Conservation (phyloP, 2,113 vertebrate species). For the Apodemus speciosus region DNA sequence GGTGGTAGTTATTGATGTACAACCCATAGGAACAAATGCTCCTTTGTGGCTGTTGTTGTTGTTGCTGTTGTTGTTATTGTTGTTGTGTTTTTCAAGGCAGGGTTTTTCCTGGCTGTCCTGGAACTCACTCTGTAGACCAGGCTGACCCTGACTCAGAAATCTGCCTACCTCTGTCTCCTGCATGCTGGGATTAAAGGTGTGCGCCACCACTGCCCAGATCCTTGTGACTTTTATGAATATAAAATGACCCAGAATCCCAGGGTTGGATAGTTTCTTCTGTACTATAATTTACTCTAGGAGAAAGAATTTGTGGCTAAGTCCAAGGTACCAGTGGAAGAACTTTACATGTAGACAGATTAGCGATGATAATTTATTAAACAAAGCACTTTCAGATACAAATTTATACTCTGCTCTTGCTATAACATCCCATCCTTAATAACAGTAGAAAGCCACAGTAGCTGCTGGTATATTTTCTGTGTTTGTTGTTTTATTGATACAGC, state of each 20-base stretch:
- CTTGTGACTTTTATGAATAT: background rate
- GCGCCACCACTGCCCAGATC: background rate
- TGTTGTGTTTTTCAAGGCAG: no score
- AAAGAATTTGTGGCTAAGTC: constrained; percentile 8
- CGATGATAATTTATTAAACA: constrained; percentile 3
- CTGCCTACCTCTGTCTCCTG: no score
- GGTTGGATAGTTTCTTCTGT: background rate
- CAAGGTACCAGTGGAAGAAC: background rate
- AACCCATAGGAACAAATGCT: background rate
- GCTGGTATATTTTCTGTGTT: background rate
- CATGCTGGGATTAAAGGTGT: no score
- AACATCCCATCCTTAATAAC: background rate
- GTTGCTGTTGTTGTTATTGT: no score
- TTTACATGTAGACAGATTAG: constrained; percentile 1
- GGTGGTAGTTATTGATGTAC: background rate
- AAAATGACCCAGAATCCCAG: background rate
- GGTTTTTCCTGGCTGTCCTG: no score
- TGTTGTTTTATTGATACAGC: background rate
- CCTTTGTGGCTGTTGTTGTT: background rate
- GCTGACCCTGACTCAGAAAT: no score
- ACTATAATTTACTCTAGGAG: background rate
- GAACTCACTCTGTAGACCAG: no score
- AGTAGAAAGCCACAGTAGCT: background rate
- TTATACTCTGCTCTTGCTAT: background rate
- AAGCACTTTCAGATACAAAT: constrained; percentile 20